Evolutionary conservation across 2,888 invertebrate species (phyloP), one percentile per base, ranked within the genome.

Genomic region (Synanthedon myopaeformis): DNA sequence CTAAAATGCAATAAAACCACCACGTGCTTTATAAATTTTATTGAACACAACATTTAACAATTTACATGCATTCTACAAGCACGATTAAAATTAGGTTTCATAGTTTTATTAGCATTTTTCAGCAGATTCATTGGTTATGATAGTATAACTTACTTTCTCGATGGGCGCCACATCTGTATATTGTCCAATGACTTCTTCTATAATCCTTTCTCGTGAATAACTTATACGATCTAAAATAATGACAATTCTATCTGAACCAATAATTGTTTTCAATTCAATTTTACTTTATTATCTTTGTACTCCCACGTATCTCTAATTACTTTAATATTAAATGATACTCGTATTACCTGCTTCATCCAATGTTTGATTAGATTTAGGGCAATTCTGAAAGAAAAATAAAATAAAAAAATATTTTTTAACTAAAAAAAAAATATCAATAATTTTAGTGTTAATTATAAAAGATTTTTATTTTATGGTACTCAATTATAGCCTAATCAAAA

Each of bases 121-220:
- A 12, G 8, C 42, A n/a, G 55, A 59, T 42, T 67, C 66, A 52
- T 61, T 64, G 59, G 64, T 71, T 57, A 76, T 61, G 55, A 64
- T 60, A 45, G 69, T 63, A 57, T 64, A 76, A 76, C 77, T 83
- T 70, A 78, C 77, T 74, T 74, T 75, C 53, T 77, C 72, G 48
- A 77, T 73, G 50, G 72, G 67, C 35, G 62, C 57, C 52, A 75
- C 65, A 52, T 74, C 77, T 56, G 58, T 58, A 57, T 73, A 76
- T 64, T 65, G 70, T 68, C 81, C 81, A 70, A 79, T 71, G 8
- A 82, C 78, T 69, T 80, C 81, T 57, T 76, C 72, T 52, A 83
- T 79, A 57, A 79, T 72, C 63, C 60, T 63, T 59, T 78, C 67
- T 57, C 76, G 74, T 56, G 72, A 72, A 56, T 61, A 64, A 59